A percentile compares a stretch with the other conserved stretches of the same genome.
These are phyloP conservation scores for Festucalex cinctus DNA, from an alignment of 2,113 vertebrate species.

Conservation along the genomic window DNA sequence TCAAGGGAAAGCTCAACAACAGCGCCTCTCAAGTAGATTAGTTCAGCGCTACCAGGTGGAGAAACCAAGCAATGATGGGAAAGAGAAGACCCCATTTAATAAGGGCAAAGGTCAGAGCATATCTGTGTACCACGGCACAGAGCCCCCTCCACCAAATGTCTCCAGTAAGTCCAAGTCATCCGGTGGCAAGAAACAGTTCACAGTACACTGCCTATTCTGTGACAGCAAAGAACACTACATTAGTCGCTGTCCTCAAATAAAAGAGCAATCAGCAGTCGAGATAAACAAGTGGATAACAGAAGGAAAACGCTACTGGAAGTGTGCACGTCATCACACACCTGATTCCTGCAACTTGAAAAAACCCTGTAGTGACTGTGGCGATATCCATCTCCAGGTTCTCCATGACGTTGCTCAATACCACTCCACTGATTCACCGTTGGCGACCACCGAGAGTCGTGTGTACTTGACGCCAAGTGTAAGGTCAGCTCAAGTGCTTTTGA, in stretches of 20 bases:
- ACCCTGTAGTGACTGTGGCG: background rate
- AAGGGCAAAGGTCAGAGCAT: background rate
- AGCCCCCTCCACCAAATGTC: background rate
- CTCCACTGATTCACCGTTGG: no score
- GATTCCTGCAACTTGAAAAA: background rate
- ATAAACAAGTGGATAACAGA: background rate
- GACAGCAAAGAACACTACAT: background rate
- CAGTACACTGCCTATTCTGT: slow-evolving; percentile 1
- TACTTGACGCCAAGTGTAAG: no score
- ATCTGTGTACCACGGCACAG: background rate
- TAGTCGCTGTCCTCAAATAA: background rate
- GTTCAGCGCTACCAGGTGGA: background rate
- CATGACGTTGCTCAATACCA: background rate
- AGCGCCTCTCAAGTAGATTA: background rate
- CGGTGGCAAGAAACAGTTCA: background rate
- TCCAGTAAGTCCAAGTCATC: background rate
- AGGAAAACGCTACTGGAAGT: background rate
- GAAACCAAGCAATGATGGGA: background rate
- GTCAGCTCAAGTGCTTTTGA: no score
- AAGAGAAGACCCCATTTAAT: background rate
- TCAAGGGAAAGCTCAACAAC: no score
- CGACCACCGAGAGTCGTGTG: no score
- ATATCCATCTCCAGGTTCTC: background rate
- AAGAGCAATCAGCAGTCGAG: background rate
- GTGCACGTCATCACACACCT: background rate